A percentile compares a stretch with the other conserved stretches of the same genome.
These are phyloP conservation scores for Phrynosoma platyrhinos DNA, from an alignment of 2,113 vertebrate species.

Conservation along the genomic window DNA sequence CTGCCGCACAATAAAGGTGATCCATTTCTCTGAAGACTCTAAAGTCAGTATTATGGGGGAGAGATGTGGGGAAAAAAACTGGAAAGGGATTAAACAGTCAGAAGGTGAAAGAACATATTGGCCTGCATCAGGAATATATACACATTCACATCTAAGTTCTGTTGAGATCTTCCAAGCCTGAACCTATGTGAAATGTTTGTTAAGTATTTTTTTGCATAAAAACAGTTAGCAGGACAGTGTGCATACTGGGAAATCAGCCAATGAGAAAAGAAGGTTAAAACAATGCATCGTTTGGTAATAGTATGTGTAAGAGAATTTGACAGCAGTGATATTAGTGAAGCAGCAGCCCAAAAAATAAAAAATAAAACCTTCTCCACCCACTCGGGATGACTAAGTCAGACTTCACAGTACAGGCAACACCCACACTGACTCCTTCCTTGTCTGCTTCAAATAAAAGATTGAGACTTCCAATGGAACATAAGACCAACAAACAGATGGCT, in stretches of 20 bases:
- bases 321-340: constrained; percentile 61
- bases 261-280: constrained; percentile 60
- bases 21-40: background rate
- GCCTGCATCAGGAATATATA: constrained; percentile 1
- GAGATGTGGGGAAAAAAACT: background rate
- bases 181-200: background rate
- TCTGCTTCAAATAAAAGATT: accelerated
- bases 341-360: constrained; percentile 50
- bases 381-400: constrained; percentile 41
- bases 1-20: background rate
- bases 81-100: constrained; percentile 7
- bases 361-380: constrained; percentile 19
- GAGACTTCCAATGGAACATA: constrained; percentile 12
- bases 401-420: constrained; percentile 7
- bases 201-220: constrained; percentile 21
- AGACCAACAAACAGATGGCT: background rate
- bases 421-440: background rate
- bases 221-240: constrained; percentile 44
- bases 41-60: constrained; percentile 6
- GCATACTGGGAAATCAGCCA: constrained; percentile 50
- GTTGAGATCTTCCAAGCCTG: accelerated
- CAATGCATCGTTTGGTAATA: constrained; percentile 29
- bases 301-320: constrained; percentile 39
- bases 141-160: background rate
- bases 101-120: background rate